These are phyloP conservation scores for Oenanthe melanoleuca DNA, from an alignment of 2,113 vertebrate genomes.

Conservation along the genomic window DNA sequence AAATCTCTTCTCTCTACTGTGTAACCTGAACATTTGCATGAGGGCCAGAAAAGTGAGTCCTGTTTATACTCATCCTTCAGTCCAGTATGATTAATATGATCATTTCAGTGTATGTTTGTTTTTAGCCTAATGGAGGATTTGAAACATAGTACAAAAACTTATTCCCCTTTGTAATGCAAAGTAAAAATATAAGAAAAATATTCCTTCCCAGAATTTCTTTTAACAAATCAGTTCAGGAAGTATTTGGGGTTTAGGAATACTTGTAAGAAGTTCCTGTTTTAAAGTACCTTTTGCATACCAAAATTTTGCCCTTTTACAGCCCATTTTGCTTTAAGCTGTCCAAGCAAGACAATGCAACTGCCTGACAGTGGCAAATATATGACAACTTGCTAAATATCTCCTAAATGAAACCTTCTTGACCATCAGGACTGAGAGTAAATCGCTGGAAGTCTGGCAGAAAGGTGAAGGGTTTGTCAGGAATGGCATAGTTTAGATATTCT, in stretches of 20 bases:
- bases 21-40: neutral
- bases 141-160: neutral
- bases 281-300: neutral
- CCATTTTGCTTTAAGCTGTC: neutral
- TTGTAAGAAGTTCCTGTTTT: neutral
- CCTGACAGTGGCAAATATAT: neutral
- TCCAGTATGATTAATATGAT: neutral
- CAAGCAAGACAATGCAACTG: neutral
- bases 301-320: neutral
- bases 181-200: neutral
- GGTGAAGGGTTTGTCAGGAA: neutral
- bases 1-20: neutral
- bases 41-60: accelerated
- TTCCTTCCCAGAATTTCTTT: neutral
- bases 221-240: neutral
- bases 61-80: neutral
- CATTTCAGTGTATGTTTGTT: neutral
- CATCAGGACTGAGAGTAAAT: neutral
- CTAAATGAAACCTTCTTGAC: neutral
- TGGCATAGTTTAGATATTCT: neutral
- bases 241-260: neutral
- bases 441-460: neutral
- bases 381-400: neutral
- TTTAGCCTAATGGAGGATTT: neutral
- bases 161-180: neutral